Evolutionary conservation across 1,140 invertebrate genomes (phyloP), one percentile per base, ranked within the genome.

Genomic region (Scylla paramamosain): DNA sequence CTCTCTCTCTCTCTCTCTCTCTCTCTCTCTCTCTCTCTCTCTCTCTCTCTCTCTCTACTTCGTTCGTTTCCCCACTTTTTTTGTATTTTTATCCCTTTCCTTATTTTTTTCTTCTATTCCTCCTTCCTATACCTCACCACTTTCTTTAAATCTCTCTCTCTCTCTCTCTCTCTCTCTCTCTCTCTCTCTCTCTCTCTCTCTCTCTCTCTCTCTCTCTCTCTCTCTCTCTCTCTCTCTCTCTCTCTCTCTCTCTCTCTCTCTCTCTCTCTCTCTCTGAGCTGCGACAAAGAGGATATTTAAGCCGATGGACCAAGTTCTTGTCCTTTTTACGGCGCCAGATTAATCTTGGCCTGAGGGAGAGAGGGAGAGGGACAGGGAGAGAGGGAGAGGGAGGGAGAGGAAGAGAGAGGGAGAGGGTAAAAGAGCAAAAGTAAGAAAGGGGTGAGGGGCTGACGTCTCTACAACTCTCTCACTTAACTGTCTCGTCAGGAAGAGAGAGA

Each of bases 271-370:
- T 88, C 86, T 46, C 86, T 46, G 32, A 39, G 31, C 32, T 28
- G 32, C 86, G 86, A 88, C 86, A 88, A 88, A 88, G 86, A 88
- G 86, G 86, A 31, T 88, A 88, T 88, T 88, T 88, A 88, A 88
- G 86, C n/a, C 86, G 45, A 88, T 88, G 86, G 86, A 28, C 86
- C 86, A 88, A 88, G 86, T 88, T 88, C n/a, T 28, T 45, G 14
- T 45, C 32, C 32, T 45, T 88, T 88, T 88, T 88, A 45, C 86
- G 86, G 20, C 14, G 16, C 28, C 86, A 88, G 86, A 88, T 88
- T 88, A 88, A 88, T 88, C 86, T 88, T 46, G 86, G 86, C 83
- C 32, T 86, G 83, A 86, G 86, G 25, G 32, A 32, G 86, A 46
- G 86, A 20, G 29, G 29, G 86, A 28, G 86, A 46, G 14, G 25